A percentile compares a stretch with the other conserved stretches of the same genome.
phyloP scores from a whole-genome alignment of 2,113 vertebrate species.

The Procavia capensis region DNA sequence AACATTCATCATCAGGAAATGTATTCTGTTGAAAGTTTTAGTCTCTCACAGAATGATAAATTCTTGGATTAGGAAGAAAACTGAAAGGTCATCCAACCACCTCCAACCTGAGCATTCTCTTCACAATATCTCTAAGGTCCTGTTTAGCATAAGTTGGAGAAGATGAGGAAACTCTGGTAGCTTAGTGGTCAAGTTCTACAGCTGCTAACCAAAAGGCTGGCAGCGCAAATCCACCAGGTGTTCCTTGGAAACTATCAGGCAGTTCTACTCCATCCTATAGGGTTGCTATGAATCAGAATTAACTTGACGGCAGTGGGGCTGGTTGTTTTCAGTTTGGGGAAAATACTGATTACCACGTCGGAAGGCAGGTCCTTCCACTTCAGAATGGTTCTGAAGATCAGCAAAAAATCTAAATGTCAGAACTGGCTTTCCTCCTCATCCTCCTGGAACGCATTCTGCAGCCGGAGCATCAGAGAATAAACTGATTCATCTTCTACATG shows the following conservation, averaged over 20 bases:
- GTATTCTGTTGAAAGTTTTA: constrained; percentile 75
- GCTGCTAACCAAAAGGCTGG: too few relatives aligned
- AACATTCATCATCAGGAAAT: constrained; percentile 71
- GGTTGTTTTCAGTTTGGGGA: too few relatives aligned
- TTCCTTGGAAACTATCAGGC: too few relatives aligned
- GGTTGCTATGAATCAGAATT: too few relatives aligned
- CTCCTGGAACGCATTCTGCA: neutral
- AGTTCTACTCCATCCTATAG: too few relatives aligned
- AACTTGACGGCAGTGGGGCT: too few relatives aligned
- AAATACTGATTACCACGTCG: neutral
- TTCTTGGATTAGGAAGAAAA: constrained; percentile 11
- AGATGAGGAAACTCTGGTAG: too few relatives aligned
- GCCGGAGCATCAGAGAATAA: neutral
- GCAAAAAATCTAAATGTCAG: neutral
- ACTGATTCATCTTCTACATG: neutral
- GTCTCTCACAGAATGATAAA: constrained; percentile 36
- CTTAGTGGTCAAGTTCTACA: too few relatives aligned
- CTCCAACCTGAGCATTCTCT: neutral
- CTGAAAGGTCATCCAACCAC: neutral
- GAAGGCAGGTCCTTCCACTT: neutral
- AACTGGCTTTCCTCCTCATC: neutral
- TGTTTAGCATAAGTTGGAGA: neutral
- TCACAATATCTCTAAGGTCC: neutral
- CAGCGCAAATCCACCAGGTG: too few relatives aligned
- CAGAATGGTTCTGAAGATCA: constrained; percentile 21